phyloP scores from a whole-genome alignment of 2,113 vertebrate species.

The Chloropsis hardwickii region DNA sequence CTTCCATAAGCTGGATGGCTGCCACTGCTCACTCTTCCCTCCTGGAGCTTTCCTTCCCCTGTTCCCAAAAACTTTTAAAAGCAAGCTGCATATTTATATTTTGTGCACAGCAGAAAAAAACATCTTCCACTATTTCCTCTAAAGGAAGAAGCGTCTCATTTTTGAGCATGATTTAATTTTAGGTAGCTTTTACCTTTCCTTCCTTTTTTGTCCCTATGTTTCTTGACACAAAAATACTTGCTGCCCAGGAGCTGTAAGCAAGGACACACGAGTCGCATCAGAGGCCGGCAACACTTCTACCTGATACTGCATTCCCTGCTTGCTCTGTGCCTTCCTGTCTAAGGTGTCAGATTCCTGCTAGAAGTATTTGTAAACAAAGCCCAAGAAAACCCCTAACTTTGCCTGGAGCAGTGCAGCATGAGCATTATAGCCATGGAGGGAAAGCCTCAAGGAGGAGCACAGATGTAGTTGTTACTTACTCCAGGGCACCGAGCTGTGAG shows the following conservation, averaged over 20 bases:
- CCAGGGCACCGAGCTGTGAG: neutral
- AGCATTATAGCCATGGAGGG: neutral
- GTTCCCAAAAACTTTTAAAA: neutral
- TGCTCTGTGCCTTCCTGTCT: neutral
- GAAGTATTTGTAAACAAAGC: conserved; percentile 37
- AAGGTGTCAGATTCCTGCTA: neutral
- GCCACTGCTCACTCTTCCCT: neutral
- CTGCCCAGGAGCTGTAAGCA: neutral
- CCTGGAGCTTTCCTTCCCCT: neutral
- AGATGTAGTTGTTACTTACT: neutral
- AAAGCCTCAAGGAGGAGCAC: neutral
- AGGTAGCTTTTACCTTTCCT: neutral
- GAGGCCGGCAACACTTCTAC: neutral
- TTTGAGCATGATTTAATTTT: neutral
- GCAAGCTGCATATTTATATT: neutral
- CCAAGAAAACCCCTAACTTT: neutral
- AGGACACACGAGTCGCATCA: neutral
- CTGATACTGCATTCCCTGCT: neutral
- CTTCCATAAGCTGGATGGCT: neutral
- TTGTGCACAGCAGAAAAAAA: neutral
- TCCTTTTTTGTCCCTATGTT: neutral
- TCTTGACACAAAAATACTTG: neutral
- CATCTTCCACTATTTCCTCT: neutral
- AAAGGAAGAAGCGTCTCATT: neutral
- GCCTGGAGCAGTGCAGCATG: neutral